These are phyloP conservation scores for Clarias laeviceps DNA, from an alignment of 2,797 vertebrate genomes.

Conservation along the genomic window DNA sequence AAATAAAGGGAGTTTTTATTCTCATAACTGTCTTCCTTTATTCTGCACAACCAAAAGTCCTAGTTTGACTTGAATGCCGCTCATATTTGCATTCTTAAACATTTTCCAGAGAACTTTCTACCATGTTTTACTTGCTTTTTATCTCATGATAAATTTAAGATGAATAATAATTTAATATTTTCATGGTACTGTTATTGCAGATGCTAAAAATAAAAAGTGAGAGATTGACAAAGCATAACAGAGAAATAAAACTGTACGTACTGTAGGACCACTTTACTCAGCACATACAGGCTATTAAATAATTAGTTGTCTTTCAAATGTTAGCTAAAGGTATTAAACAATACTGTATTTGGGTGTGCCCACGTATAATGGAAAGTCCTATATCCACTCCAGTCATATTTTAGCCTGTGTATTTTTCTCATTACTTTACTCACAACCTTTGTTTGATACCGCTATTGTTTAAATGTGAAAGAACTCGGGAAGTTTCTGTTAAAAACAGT, in stretches of 20 bases:
- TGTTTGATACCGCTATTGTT: background rate
- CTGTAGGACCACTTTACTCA: background rate
- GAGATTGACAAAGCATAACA: constrained; percentile 4
- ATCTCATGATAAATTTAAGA: background rate
- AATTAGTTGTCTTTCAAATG: background rate
- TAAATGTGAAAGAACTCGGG: background rate
- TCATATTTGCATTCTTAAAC: background rate
- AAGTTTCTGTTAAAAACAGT: background rate
- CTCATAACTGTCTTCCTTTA: background rate
- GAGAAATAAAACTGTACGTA: background rate
- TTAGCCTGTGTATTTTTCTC: background rate
- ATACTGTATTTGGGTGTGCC: too few species aligned
- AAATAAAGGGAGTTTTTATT: too few species aligned
- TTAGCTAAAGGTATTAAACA: background rate
- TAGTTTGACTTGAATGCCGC: too few species aligned
- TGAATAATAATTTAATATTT: constrained; percentile 19
- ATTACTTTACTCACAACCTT: background rate
- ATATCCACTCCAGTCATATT: background rate
- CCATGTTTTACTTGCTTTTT: constrained; percentile 3
- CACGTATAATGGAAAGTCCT: background rate
- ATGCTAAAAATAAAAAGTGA: constrained; percentile 1
- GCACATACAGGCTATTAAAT: background rate
- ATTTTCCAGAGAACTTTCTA: background rate
- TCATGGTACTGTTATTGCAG: constrained; percentile 9
- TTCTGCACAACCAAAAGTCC: background rate